Base-by-base conservation (phyloP, 2,888 invertebrate genomes). In the Phymatocera aterrima region DNA sequence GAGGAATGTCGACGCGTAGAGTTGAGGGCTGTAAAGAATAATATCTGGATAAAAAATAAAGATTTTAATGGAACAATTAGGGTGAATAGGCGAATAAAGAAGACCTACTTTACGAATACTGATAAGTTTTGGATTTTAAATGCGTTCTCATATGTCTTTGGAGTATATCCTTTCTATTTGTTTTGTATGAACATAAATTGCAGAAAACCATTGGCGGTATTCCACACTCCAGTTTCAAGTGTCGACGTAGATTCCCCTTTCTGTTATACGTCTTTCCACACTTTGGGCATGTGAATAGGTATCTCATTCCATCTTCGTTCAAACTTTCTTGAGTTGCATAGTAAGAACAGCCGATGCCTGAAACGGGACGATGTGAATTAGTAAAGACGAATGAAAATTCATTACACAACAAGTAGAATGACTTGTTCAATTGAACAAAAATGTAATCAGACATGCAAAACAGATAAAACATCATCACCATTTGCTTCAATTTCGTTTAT, bases 221-320 rank as follows among this genome's bases (percentile, higher is more conserved):
- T 24, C 77, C 77, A 5, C 64, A 77, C 34, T 77, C 46, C 12
- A 10, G 10, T 8, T 54, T 75, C 24, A 75, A 34, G 57, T 83
- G 82, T 18, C 81, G 77, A 40, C 60, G 31, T 64, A 84, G 77
- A n/a, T 79, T 79, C 54, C 79, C 78, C 64, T 80, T 81, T 21
- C 78, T 51, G n/a, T 78, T 80, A 48, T 82, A 84, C 8, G 68
- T 54, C 43, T 80, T 79, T 1, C 81, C 82, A 51, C 84, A 83
- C 60, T 81, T 81, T 24, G 81, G 81, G 75, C 79, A 81, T 21
- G 74, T 64, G 24, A 78, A 79, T 34, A 51, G 65, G 70, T 61
- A 21, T 48, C 37, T 46, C 24, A n/a, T 48, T 18, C 37, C 61
- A 51, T 51, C 77, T 64, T 37, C 40, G 24, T 24, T 6, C 2